phyloP scores from a whole-genome alignment of 2,797 vertebrate species.

The Esox masquinongy region DNA sequence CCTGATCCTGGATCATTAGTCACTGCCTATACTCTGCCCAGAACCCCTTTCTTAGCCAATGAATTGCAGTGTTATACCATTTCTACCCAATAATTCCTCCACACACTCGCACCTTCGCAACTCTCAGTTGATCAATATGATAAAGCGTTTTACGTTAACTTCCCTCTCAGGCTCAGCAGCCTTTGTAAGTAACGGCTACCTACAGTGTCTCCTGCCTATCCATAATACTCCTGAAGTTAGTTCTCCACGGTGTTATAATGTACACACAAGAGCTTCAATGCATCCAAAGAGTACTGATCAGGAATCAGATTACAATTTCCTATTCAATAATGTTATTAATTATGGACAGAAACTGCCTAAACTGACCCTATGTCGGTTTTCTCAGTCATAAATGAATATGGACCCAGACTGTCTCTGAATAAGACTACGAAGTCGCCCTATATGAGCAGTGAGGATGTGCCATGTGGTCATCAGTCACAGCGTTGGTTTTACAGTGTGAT shows the following conservation, averaged over 20 bases:
- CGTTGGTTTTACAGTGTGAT: constrained; percentile 76
- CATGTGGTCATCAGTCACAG: constrained; percentile 77
- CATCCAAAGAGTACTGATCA: neutral
- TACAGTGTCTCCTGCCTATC: neutral
- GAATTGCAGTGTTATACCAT: constrained; percentile 56
- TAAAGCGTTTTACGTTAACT: neutral
- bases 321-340: neutral
- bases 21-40: constrained; percentile 61
- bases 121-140: constrained; percentile 2
- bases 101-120: neutral
- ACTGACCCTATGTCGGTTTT: neutral
- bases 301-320: neutral
- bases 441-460: constrained; percentile 51
- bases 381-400: neutral
- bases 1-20: constrained; percentile 69
- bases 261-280: neutral
- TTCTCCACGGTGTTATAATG: neutral
- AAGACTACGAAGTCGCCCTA: constrained; percentile 54
- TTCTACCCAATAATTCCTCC: constrained; percentile 15
- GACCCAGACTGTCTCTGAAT: constrained; percentile 61
- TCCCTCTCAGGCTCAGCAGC: constrained; percentile 1
- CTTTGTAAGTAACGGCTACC: neutral
- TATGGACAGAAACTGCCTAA: neutral
- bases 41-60: constrained; percentile 68
- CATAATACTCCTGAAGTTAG: neutral